These are phyloP conservation scores for Callyntrura sp. DNA, from an alignment of 2,888 invertebrate species.

Conservation along the genomic window DNA sequence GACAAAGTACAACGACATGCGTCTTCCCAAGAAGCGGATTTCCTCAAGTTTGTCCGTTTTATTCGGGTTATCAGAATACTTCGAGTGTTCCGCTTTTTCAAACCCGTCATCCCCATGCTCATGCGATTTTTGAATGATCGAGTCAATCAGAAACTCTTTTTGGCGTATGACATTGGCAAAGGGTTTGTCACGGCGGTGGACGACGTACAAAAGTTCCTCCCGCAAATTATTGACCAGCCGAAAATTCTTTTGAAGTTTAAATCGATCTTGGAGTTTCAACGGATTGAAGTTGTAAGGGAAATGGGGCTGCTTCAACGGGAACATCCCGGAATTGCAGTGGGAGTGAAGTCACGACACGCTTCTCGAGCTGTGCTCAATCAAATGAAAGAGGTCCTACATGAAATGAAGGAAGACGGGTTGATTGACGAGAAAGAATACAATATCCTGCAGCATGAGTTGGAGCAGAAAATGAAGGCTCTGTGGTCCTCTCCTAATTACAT, in stretches of 20 bases:
- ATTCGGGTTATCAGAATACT: slow-evolving; percentile 86
- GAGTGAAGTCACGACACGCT: slow-evolving; percentile 89
- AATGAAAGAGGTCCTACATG: slow-evolving; percentile 87
- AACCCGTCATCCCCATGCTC: slow-evolving; percentile 86
- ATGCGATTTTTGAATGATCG: slow-evolving; percentile 87
- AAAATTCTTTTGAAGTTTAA: slow-evolving; percentile 85
- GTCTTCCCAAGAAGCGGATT: slow-evolving; percentile 86
- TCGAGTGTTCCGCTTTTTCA: slow-evolving; percentile 84
- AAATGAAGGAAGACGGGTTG: slow-evolving; percentile 88
- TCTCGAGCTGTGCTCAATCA: slow-evolving; percentile 88
- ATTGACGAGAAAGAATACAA: slow-evolving; percentile 88
- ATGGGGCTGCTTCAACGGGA: slow-evolving; percentile 88
- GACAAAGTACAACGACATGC: slow-evolving; percentile 54
- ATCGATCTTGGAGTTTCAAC: slow-evolving; percentile 84
- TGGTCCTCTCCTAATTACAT: slow-evolving; percentile 83
- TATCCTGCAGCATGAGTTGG: slow-evolving; percentile 87
- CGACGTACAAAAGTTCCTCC: slow-evolving; percentile 87
- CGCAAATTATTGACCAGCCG: slow-evolving; percentile 86
- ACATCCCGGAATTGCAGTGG: slow-evolving; percentile 88
- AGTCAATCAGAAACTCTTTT: slow-evolving; percentile 88
- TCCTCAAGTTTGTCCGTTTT: slow-evolving; percentile 86
- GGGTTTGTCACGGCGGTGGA: slow-evolving; percentile 89
- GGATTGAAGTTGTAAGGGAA: slow-evolving; percentile 87
- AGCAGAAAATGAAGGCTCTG: slow-evolving; percentile 87
- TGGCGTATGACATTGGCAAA: slow-evolving; percentile 89